Conservation (phyloP, 2,113 vertebrate genomes). For the Centropus bengalensis region DNA sequence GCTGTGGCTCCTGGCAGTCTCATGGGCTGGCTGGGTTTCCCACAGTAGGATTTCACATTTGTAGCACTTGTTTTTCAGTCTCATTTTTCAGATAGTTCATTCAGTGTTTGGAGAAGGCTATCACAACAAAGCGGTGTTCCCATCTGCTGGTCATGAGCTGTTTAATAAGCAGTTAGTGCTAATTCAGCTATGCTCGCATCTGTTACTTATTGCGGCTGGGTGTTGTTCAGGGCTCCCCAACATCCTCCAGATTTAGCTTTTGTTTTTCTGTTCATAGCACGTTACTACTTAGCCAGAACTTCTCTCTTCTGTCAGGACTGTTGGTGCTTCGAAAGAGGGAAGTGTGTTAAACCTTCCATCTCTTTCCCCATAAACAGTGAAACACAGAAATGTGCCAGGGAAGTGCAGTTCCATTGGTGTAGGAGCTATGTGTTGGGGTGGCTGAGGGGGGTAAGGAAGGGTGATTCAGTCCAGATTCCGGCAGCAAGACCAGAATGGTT, state of each 20-base stretch:
- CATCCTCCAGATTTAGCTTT: neutral
- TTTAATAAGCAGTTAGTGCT: constrained; percentile 24
- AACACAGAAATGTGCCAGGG: neutral
- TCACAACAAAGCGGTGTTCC: constrained; percentile 20
- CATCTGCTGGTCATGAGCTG: constrained; percentile 44
- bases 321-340: neutral
- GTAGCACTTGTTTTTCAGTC: constrained; percentile 20
- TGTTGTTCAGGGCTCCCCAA: neutral
- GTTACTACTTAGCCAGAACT: neutral
- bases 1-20: constrained; percentile 19
- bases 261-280: neutral
- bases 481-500: neutral
- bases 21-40: neutral
- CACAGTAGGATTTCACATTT: constrained; percentile 17
- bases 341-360: neutral
- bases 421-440: neutral
- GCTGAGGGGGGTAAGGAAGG: neutral
- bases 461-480: neutral
- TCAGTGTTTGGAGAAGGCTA: constrained; percentile 19
- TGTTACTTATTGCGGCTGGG: constrained; percentile 36
- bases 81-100: constrained; percentile 7
- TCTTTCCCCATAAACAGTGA: neutral
- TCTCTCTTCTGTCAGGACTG: neutral
- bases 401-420: neutral
- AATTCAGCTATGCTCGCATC: neutral